Evolutionary conservation across 2,888 invertebrate genomes (phyloP), one percentile per base, ranked within the genome.

Genomic region (Falcaria lacertinaria): DNA sequence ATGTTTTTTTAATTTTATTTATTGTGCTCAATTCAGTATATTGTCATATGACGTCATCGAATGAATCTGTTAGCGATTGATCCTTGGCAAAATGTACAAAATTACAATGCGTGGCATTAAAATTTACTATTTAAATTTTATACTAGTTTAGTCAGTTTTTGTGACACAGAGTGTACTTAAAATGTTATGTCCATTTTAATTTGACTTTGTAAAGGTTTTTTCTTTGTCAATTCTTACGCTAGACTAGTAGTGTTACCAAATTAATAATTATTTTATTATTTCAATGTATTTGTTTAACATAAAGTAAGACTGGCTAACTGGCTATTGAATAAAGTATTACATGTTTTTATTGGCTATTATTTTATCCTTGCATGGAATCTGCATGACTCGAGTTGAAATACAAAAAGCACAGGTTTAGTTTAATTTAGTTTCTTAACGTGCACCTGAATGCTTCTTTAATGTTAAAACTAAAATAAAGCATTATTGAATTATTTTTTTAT

Each of bases 271-370:
- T 32, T 13, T 32, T 33, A 39, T 39, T 39, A 22, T 17, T 36
- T 15, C 19, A 56, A 44, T 47, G 48, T 61, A 58, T 54, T 63
- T 49, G 57, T 71, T 71, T 77, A 81, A 76, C 70, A 68, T 60
- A 61, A 57, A 44, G 64, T 80, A 78, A 81, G 80, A 76, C 70
- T 78, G 75, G 68, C 70, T 74, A 76, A 65, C 64, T 62, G 45
- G 48, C 70, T 62, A 67, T 61, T 70, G 44, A 81, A 85, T 84
- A 81, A 87, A 74, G 60, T 78, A 73, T 84, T 79, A 71, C 78
- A 64, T 64, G 57, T 57, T 65, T n/a, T 60, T 36, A 58, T 57
- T 69, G 69, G 66, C 76, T 74, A 64, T 84, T 60, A 60, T 49
- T 59, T 63, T 58, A 37, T 55, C 69, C 67, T 69, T 52, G 66